A percentile compares a stretch with the other conserved stretches of the same genome.
phyloP scores from a whole-genome alignment of 1,140 invertebrate species.

The Heliothis virescens region DNA sequence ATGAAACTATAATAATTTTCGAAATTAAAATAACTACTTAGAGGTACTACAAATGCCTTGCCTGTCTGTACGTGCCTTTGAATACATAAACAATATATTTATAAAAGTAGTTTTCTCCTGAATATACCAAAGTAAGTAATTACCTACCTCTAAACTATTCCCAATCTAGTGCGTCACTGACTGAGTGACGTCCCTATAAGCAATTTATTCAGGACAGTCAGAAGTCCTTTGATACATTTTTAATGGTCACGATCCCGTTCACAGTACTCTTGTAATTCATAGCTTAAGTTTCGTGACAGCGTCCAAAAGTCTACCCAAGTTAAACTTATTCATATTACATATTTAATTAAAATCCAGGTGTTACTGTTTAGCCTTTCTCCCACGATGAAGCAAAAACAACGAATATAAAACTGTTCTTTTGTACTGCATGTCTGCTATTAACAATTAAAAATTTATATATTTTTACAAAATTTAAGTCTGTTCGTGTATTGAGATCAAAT shows the following conservation, averaged over 20 bases:
- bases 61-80: too few species aligned
- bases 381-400: constrained; percentile 6
- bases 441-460: too few species aligned
- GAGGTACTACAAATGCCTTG: too few species aligned
- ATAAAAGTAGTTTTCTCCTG: too few species aligned
- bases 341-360: background rate
- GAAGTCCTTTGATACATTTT: constrained; percentile 36
- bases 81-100: too few species aligned
- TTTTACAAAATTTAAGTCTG: too few species aligned
- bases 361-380: too few species aligned
- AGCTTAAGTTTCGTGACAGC: constrained; percentile 42
- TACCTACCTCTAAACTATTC: background rate
- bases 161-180: too few species aligned
- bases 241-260: constrained; percentile 12
- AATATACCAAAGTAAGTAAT: background rate
- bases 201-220: constrained; percentile 2
- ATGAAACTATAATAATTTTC: too few species aligned
- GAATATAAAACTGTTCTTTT: background rate
- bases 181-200: background rate
- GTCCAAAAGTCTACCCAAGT: constrained; percentile 40
- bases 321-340: constrained; percentile 51
- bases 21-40: too few species aligned
- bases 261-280: constrained; percentile 38
- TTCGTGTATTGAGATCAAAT: background rate
- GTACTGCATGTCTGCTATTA: too few species aligned